Percentiles rank a stretch among this genome's conserved stretches.
Conservation (phyloP, 2,113 vertebrate species). For the Tympanuchus pallidicinctus region DNA sequence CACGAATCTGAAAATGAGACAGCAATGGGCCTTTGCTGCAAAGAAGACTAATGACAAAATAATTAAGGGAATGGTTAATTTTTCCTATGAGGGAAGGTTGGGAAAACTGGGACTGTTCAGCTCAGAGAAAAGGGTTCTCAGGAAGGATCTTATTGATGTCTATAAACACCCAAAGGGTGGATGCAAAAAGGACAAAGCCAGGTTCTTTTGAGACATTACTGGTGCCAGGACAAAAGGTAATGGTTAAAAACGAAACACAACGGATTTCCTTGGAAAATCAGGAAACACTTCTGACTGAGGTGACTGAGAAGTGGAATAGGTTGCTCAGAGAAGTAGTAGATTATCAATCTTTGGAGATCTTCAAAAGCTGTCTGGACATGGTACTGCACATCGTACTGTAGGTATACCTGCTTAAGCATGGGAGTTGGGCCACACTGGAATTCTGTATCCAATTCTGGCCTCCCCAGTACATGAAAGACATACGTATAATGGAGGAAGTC, state of each 20-base stretch:
- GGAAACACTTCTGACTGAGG: too few relatives aligned
- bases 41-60: background rate
- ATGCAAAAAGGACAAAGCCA: background rate
- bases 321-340: too few relatives aligned
- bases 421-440: background rate
- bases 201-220: background rate
- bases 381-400: too few relatives aligned
- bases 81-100: background rate
- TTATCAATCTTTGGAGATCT: too few relatives aligned
- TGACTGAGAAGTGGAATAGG: too few relatives aligned
- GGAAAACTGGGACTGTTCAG: background rate
- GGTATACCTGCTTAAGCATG: too few relatives aligned
- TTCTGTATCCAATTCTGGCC: background rate
- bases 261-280: background rate
- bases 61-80: background rate
- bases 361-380: too few relatives aligned
- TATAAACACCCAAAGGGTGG: too few relatives aligned
- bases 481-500: background rate
- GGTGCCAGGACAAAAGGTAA: background rate
- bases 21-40: too few relatives aligned
- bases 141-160: too few relatives aligned
- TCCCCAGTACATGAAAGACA: background rate
- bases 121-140: background rate
- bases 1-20: too few relatives aligned
- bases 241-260: background rate